phyloP scores from a whole-genome alignment of 2,797 vertebrate species.

The Tokudaia tokunoshimensis region DNA sequence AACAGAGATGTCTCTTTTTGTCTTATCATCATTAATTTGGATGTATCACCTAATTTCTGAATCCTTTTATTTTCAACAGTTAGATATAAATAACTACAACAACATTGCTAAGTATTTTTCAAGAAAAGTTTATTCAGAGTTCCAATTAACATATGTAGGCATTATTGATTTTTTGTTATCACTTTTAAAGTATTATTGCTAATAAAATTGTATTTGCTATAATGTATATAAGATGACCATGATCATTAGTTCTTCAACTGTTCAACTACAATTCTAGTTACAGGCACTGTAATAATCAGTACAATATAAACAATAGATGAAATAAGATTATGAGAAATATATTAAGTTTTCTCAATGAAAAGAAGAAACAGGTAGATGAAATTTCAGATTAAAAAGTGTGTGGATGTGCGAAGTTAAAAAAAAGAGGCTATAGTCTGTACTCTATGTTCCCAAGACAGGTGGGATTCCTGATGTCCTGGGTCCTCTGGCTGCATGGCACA shows the following conservation, averaged over 20 bases:
- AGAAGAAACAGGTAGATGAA: background rate
- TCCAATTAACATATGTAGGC: background rate
- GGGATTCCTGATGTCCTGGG: background rate
- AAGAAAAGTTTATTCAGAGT: background rate
- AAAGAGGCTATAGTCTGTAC: background rate
- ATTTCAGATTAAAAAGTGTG: background rate
- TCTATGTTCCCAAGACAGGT: background rate
- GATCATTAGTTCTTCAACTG: background rate
- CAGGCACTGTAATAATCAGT: background rate
- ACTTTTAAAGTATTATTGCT: background rate
- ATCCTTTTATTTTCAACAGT: conserved; percentile 42
- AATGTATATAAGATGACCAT: conserved; percentile 1
- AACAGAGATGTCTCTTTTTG: background rate
- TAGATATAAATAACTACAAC: conserved; percentile 12
- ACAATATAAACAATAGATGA: background rate
- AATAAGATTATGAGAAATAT: background rate
- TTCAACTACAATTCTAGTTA: background rate
- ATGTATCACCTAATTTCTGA: background rate
- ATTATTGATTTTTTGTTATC: background rate
- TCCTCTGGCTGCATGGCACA: background rate
- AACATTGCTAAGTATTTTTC: conserved; percentile 7
- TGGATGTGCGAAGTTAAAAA: background rate
- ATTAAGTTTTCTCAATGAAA: background rate
- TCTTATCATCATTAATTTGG: background rate
- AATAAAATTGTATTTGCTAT: conserved; percentile 18